A percentile compares a stretch with the other conserved stretches of the same genome.
These are phyloP conservation scores for Eumacrocentrus americanus DNA, from an alignment of 2,888 invertebrate genomes.

Conservation along the genomic window DNA sequence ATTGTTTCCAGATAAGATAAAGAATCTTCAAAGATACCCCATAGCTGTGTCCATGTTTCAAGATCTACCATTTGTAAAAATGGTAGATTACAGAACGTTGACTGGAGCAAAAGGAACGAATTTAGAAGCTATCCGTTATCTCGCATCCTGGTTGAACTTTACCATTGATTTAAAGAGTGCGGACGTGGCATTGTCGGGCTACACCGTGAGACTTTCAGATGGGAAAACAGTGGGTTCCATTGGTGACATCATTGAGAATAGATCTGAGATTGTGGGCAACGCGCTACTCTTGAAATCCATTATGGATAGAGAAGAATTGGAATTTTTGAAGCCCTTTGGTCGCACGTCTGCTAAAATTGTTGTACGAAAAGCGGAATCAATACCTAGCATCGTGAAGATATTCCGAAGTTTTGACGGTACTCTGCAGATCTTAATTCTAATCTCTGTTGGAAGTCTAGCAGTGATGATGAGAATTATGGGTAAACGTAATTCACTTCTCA, in stretches of 20 bases:
- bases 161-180: slow-evolving; percentile 24
- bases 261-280: slow-evolving; percentile 29
- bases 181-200: slow-evolving; percentile 13
- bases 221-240: slow-evolving; percentile 13
- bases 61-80: slow-evolving; percentile 3
- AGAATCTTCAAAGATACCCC: slow-evolving; percentile 33
- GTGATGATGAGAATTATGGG: slow-evolving; percentile 14
- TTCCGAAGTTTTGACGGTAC: slow-evolving; percentile 5
- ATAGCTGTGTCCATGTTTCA: slow-evolving; percentile 34
- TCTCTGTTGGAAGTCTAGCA: neutral
- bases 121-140: slow-evolving; percentile 17
- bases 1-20: slow-evolving; percentile 32
- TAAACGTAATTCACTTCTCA: slow-evolving; percentile 23
- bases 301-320: slow-evolving; percentile 5
- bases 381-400: slow-evolving; percentile 24
- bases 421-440: neutral
- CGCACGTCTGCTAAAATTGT: slow-evolving; percentile 8
- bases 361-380: slow-evolving; percentile 20
- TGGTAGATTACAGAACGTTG: slow-evolving; percentile 20
- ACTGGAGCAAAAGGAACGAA: slow-evolving; percentile 10
- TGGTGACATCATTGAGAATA: slow-evolving; percentile 30
- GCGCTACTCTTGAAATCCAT: slow-evolving; percentile 7
- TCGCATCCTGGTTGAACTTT: slow-evolving; percentile 30
- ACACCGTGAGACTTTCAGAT: no score
- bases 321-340: slow-evolving; percentile 18